A percentile compares a stretch with the other conserved stretches of the same genome.
These are phyloP conservation scores for Astropecten irregularis DNA, from an alignment of 53 echinoderm and acorn worm species.

Conservation along the genomic window DNA sequence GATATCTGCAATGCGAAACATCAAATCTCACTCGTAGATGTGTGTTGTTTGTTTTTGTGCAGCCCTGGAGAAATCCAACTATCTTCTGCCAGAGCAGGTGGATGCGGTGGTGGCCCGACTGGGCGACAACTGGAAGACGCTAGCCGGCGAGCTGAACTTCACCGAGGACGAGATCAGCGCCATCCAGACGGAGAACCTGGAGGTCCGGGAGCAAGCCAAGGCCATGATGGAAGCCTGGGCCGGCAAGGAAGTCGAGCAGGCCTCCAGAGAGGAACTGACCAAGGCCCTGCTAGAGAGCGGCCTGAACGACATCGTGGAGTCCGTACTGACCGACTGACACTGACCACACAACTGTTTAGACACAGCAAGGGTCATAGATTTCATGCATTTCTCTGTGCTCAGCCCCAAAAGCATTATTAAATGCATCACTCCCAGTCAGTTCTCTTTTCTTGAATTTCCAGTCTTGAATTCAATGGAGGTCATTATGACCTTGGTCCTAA, in stretches of 20 bases:
- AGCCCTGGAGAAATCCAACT: conserved; percentile 61
- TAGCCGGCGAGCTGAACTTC: conserved; percentile 83
- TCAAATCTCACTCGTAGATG: too few relatives aligned
- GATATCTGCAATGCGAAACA: too few relatives aligned
- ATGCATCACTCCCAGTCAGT: too few relatives aligned
- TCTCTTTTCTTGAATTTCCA: too few relatives aligned
- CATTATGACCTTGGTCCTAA: too few relatives aligned
- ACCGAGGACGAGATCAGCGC: conserved; percentile 82
- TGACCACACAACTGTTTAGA: too few relatives aligned
- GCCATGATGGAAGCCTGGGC: conserved; percentile 72
- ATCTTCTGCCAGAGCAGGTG: conserved; percentile 63
- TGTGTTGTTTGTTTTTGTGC: too few relatives aligned
- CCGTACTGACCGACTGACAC: conserved; percentile 74
- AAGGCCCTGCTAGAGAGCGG: conserved; percentile 87
- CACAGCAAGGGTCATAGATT: too few relatives aligned
- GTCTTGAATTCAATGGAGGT: too few relatives aligned
- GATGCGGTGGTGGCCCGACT: conserved; percentile 71
- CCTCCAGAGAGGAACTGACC: conserved; percentile 62
- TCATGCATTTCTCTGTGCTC: too few relatives aligned
- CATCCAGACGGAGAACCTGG: conserved; percentile 74
- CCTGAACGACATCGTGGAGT: conserved; percentile 89
- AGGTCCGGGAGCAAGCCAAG: conserved; percentile 80
- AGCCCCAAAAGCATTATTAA: too few relatives aligned
- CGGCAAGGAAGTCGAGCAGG: conserved; percentile 61
- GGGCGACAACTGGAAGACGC: conserved; percentile 93